These are phyloP conservation scores for Scelioninae gen. 1 DNA, from an alignment of 2,888 invertebrate species.

Conservation along the genomic window DNA sequence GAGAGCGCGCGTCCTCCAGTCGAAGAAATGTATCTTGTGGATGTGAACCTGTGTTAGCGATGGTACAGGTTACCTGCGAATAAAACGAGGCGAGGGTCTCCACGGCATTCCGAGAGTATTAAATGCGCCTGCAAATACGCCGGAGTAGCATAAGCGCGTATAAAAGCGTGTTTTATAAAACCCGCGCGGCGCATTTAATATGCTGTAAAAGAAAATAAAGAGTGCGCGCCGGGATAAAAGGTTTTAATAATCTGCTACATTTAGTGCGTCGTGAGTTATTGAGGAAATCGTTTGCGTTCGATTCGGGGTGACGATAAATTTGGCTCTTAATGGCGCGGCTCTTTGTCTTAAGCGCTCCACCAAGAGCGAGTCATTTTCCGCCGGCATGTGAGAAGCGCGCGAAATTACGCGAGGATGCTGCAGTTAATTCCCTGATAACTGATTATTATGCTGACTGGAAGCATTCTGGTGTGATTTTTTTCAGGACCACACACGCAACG, in stretches of 20 bases:
- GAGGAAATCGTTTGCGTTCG: slow-evolving; percentile 54
- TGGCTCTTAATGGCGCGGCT: slow-evolving; percentile 30
- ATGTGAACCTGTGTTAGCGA: slow-evolving; percentile 57
- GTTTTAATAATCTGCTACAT: slow-evolving; percentile 60
- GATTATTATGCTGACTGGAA: slow-evolving; percentile 2
- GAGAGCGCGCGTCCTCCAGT: slow-evolving; percentile 33
- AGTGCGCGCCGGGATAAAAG: slow-evolving; percentile 52
- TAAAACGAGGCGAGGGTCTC: slow-evolving; percentile 71
- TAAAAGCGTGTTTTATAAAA: slow-evolving; percentile 66
- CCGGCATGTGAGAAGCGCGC: slow-evolving; percentile 8
- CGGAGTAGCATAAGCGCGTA: slow-evolving; percentile 58
- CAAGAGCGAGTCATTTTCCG: neutral
- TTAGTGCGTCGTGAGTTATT: slow-evolving; percentile 43
- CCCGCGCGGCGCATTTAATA: slow-evolving; percentile 52
- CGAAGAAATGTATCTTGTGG: slow-evolving; percentile 56
- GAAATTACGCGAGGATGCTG: slow-evolving; percentile 4
- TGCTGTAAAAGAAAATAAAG: slow-evolving; percentile 49
- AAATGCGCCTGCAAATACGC: slow-evolving; percentile 67
- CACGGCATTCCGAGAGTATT: slow-evolving; percentile 69
- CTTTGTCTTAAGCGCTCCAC: slow-evolving; percentile 29
- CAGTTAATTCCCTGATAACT: slow-evolving; percentile 2
- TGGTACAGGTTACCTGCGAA: slow-evolving; percentile 73
- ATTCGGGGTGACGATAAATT: slow-evolving; percentile 54
- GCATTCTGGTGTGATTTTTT: neutral
- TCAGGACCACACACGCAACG: neutral